Base-by-base conservation (phyloP, 2,888 invertebrate species). In the Chironomus tentans region DNA sequence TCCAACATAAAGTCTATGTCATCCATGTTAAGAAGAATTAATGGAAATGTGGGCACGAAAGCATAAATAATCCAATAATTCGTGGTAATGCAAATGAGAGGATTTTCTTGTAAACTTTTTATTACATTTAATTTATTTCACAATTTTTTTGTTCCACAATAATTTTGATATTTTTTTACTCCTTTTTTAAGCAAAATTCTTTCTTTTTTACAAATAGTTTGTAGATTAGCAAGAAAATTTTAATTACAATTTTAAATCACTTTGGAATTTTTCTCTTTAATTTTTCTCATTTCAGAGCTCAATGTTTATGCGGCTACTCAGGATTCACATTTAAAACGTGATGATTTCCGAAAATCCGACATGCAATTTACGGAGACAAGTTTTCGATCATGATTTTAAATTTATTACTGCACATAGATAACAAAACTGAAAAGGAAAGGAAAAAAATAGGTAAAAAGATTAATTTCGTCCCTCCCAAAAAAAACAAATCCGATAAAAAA, bases 351-450 rank as follows among this genome's bases (percentile, higher is more conserved):
- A 24, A 76, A 76, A 56, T 76, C 76, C 47, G 76, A 76, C 13
- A 48, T 76, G 56, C 76, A 76, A 38, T 68, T 76, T 56, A 76
- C 56, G 13, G 76, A 76, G 46, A 76, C 76, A 24, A 69, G 69
- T 69, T 76, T 76, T 69, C 62, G 48, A 15, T 76, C 76, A 69
- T 76, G 76, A 76, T 76, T 76, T 76, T 76, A 76, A 70, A 21
- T 24, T 65, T 65, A 56, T 56, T 2, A 56, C 7, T 56, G 56
- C 56, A 18, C 56, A 56, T 18, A 38, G 38, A 38, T 10, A 38
- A 38, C 38, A 38, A 38, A 38, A 10, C 38, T 38, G 38, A 38
- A 10, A 38, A 1, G 38, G 3, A 28, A 24, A 28, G 5, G 5
- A 28, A 28, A 4, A 28, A 28, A 28, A 28, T 28, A 28, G 28